A percentile compares a stretch with the other conserved stretches of the same genome.
Conservation (phyloP, 2,888 invertebrate species). For the Heliothis peltigera region DNA sequence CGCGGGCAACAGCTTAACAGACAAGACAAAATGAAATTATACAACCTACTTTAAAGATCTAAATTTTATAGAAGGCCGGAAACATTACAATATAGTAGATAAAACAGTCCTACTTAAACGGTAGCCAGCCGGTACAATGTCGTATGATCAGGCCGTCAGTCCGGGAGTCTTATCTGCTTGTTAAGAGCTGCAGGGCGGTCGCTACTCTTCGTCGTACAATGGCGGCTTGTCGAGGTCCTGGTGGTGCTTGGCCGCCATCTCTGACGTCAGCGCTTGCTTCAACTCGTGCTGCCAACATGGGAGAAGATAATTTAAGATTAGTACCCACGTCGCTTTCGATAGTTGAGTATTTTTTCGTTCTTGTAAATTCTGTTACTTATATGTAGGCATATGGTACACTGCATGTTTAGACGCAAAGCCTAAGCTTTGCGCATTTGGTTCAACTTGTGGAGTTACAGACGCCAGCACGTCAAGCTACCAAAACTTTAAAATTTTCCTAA, state of each 20-base stretch:
- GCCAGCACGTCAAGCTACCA: no score
- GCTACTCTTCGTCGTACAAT: conserved; percentile 79
- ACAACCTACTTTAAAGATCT: neutral
- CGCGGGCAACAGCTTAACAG: no score
- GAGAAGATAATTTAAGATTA: conserved; percentile 41
- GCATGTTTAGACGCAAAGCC: no score
- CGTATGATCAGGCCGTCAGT: conserved; percentile 19
- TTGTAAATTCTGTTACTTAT: neutral
- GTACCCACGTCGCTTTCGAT: conserved; percentile 21
- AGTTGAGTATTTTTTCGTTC: neutral
- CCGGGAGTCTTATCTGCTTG: conserved; percentile 20
- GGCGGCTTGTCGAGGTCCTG: conserved; percentile 73
- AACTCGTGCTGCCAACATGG: conserved; percentile 80
- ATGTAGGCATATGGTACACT: no score
- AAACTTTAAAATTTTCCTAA: no score
- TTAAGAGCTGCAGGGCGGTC: neutral
- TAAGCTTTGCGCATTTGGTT: no score
- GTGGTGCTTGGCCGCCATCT: conserved; percentile 69
- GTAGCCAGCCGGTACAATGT: conserved; percentile 24
- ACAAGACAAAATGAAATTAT: neutral
- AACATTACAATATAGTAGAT: no score
- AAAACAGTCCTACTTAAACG: conserved; percentile 12
- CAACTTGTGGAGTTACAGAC: no score
- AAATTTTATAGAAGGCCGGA: neutral
- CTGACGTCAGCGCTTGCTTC: conserved; percentile 76